Evolutionary conservation across 2,113 vertebrate species (phyloP), one percentile per base, ranked within the genome.

Genomic region (Lophura nycthemera): DNA sequence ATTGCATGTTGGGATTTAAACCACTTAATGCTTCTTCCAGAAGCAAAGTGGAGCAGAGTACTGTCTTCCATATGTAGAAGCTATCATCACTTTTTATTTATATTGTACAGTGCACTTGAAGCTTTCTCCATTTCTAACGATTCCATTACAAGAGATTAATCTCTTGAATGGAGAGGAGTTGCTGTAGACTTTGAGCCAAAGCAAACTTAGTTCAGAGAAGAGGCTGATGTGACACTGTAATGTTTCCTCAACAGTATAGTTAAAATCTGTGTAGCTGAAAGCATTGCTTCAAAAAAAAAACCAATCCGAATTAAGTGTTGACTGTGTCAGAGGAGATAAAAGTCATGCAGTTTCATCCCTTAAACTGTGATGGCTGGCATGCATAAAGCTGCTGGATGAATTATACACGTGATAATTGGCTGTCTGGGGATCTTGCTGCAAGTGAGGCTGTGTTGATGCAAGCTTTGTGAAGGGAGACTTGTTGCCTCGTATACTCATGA

Each of bases 301-400:
- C 29, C 63, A 57, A 47, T n/a, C n/a, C n/a, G n/a, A n/a, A n/a
- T 59, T 1, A 73, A 52, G 36, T 85, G 89, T 30, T 85, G 82
- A 64, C 82, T 70, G 0, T 4, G 56, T 84, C 75, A 87, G 59
- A 91, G 64, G 56, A 78, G 75, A 66, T 87, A 50, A 45, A 80
- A 86, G 57, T 32, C 77, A 20, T 88, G 85, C 64, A 80, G 83
- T 94, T 94, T 72, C 61, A 47, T 91, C 38, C 47, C 21, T 72
- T 48, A 34, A 75, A 65, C 75, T 93, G 82, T 54, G 88, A 69
- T 90, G 85, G n/a, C 20, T 57, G 72, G 52, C 79, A 67, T 29
- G 52, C 83, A n/a, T 34, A 50, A n/a, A 86, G 30, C 54, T 74
- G 13, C 60, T 69, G 69, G 45, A 42, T 90, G 52, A 92, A 86